Evolutionary conservation across 2,888 invertebrate species (phyloP).

Genomic region (Dasypogon diadema): DNA sequence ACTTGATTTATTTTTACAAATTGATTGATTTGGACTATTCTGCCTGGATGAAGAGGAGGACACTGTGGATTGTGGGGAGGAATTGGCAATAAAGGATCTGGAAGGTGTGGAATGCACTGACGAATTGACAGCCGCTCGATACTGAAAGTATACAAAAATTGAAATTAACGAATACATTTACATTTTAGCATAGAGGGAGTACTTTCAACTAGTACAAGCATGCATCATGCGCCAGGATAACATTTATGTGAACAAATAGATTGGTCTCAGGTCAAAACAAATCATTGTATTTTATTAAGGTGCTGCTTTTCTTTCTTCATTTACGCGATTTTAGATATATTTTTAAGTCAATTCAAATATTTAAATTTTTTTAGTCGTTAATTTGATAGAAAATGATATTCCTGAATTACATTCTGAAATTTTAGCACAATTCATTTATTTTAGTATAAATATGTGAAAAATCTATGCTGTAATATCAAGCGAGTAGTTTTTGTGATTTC

Average conservation of each 20-base stretch:
- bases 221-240: constrained; percentile 16
- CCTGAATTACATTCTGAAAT: too few relatives aligned
- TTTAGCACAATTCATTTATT: too few relatives aligned
- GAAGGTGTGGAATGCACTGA: constrained; percentile 76
- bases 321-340: too few relatives aligned
- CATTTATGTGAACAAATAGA: constrained; percentile 23
- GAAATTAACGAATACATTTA: not conserved
- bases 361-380: too few relatives aligned
- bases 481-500: too few relatives aligned
- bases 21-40: constrained; percentile 69
- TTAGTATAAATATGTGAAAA: too few relatives aligned
- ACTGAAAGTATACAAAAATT: constrained; percentile 71
- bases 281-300: too few relatives aligned
- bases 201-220: not conserved
- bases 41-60: constrained; percentile 68
- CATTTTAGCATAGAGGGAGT: not conserved
- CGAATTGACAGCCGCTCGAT: constrained; percentile 86
- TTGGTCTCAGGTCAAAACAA: not conserved
- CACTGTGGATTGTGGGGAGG: constrained; percentile 68
- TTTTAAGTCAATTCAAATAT: too few relatives aligned
- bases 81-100: constrained; percentile 73
- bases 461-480: too few relatives aligned
- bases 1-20: constrained; percentile 67
- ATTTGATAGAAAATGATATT: too few relatives aligned
- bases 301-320: too few relatives aligned